Percentiles rank a stretch among this genome's conserved stretches.
Conservation (phyloP, 1,140 invertebrate species). For the Myzus persicae region DNA sequence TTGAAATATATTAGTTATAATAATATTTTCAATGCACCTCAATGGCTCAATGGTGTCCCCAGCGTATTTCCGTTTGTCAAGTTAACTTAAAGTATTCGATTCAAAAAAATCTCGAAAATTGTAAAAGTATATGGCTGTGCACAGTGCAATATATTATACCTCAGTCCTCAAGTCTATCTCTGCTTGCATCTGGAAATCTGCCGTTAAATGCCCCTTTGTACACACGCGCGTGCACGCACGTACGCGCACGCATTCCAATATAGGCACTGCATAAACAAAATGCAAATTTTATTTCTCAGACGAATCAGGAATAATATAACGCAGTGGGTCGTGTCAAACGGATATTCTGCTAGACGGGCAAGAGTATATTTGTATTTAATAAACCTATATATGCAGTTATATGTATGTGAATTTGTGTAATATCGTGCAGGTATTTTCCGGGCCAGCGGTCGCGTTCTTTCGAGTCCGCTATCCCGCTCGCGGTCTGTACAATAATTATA, state of each 20-base stretch:
- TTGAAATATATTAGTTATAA: no score
- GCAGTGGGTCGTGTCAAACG: not conserved
- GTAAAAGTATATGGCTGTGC: not conserved
- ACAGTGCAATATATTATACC: not conserved
- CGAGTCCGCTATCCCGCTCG: not conserved
- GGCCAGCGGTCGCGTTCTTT: slow-evolving; percentile 20
- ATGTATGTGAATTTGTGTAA: not conserved
- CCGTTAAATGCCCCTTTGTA: not conserved
- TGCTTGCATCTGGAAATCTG: not conserved
- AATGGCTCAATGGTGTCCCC: not conserved
- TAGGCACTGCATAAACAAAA: not conserved
- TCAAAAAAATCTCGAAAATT: not conserved
- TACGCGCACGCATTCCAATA: not conserved
- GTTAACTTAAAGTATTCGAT: not conserved
- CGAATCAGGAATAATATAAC: slow-evolving; percentile 14
- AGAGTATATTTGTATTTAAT: not conserved
- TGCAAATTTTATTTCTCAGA: slow-evolving; percentile 28
- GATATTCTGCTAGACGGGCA: not conserved
- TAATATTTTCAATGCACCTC: no score
- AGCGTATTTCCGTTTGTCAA: not conserved
- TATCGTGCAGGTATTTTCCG: slow-evolving; percentile 30
- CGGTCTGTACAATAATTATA: not conserved
- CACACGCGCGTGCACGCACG: not conserved
- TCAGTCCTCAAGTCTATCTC: not conserved
- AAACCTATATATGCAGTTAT: not conserved